Evolutionary conservation across 2,888 invertebrate species (phyloP), one percentile per base, ranked within the genome.

Genomic region (Tuta absoluta): DNA sequence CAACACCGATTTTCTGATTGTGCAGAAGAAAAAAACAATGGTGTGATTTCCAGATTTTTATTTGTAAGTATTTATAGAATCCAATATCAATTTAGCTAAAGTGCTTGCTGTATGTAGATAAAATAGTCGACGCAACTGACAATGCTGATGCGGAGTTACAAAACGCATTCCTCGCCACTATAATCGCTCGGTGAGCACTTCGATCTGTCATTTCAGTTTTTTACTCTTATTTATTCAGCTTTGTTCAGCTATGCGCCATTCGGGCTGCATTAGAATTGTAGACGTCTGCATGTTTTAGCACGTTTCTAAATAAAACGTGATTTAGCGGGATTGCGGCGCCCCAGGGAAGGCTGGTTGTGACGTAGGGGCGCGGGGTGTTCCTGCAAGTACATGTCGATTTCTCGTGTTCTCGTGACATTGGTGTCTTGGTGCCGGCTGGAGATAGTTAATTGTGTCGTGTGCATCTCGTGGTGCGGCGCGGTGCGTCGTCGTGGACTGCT

Each of bases 21-120:
- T 89, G 89, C 87, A 88, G 89, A 86, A 87, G 89, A 89, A 91
- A 91, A 65, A 91, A 91, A 92, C 91, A 92, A 91, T 91, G 91
- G 92, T 91, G 92, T 91, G 89, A 91, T 89, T 66, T 91, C 89
- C 89, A 90, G 91, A 91, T 87, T 92, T 91, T 91, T 90, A 91
- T 91, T 91, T 91, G 91, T 91, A 91, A 92, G 92, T 92, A 91
- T 91, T 91, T 87, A 88, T 90, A 90, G 91, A 91, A 87, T 88
- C 80, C 78, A 80, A 82, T 86, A 86, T 81, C 84, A 86, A 85
- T 87, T 83, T 81, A 80, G 79, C 77, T 78, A 78, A 87, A 81
- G 79, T 82, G 85, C 81, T 77, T 76, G 79, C 81, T 77, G 73
- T 74, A 77, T 79, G 79, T 78, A 77, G 73, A 81, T 80, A 75